Evolutionary conservation across 2,113 vertebrate species (phyloP).

Genomic region (Paramormyrops kingsleyae): DNA sequence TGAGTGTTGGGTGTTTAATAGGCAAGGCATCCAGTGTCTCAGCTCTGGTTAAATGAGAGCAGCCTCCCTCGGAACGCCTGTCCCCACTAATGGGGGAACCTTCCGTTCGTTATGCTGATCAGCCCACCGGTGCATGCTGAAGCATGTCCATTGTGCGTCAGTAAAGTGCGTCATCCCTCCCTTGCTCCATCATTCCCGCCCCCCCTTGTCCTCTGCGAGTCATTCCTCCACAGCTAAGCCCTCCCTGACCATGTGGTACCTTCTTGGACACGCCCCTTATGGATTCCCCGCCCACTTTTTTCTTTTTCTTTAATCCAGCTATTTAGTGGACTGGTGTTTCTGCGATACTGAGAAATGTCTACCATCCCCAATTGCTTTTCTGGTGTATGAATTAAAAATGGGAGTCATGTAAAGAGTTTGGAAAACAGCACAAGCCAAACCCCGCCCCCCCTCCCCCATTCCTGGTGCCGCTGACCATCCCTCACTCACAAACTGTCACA

Average conservation of each 20-base stretch:
- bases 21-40: conserved; percentile 18
- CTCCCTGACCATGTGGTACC: background rate
- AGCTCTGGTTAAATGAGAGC: conserved; percentile 56
- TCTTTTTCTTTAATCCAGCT: background rate
- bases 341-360: background rate
- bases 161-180: background rate
- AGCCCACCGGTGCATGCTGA: conserved; percentile 16
- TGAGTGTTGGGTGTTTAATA: conserved; percentile 42
- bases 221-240: background rate
- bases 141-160: background rate
- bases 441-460: background rate
- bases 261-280: background rate
- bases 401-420: background rate
- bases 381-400: background rate
- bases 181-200: background rate
- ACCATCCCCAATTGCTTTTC: background rate
- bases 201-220: background rate
- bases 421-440: background rate
- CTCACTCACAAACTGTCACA: background rate
- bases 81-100: conserved; percentile 42
- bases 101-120: conserved; percentile 55
- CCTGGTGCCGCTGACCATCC: background rate
- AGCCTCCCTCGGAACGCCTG: conserved; percentile 36
- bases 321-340: background rate
- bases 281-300: background rate